Base-by-base conservation (phyloP, 2,113 vertebrate genomes). In the Calidris pugnax region DNA sequence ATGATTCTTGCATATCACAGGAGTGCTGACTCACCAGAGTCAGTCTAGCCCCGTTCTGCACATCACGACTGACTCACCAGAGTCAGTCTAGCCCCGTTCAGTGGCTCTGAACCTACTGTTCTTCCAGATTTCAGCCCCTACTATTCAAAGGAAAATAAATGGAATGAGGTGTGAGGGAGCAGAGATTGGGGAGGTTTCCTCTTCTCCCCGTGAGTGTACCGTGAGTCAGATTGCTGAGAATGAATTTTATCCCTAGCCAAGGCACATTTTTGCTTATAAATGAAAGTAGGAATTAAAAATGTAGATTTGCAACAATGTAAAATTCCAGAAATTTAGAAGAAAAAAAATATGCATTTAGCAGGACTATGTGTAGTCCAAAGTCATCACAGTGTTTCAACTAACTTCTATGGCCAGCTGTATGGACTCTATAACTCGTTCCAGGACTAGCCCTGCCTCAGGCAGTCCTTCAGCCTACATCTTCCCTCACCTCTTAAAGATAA, bases 351-450 rank as follows among this genome's bases (percentile, higher is more conserved):
- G 10, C 10, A 37, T 92, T 88, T 64, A 68, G 17, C 39, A 68
- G 50, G 64, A 67, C 6, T n/a, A 18, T 37, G 10, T 1, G 0
- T 66, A 43, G 17, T 24, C 39, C 56, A 63, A 85, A 45, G 53
- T 68, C 30, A 39, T 23, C 26, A 26, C 32, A 53, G 1, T 17
- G 6, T 72, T 95, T 81, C 68, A 71, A 5, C 16, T 47, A 35
- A 63, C 7, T 69, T 41, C 4, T 6, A 16, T 37, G 37, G n/a
- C 26, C 77, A 47, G 20, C 50, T 78, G 3, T 64, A 18, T 26
- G 43, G 66, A 48, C 26, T 57, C 48, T 30, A 37, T 24, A 75
- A 51, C 5, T 11, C 0, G 0, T 17, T 43, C 21, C 69, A 51
- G 7, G 7, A 24, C 24, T 30, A 27, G 33, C 15, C 19, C 19